phyloP scores from a whole-genome alignment of 2,888 invertebrate species.

The Phaedon cochleariae region DNA sequence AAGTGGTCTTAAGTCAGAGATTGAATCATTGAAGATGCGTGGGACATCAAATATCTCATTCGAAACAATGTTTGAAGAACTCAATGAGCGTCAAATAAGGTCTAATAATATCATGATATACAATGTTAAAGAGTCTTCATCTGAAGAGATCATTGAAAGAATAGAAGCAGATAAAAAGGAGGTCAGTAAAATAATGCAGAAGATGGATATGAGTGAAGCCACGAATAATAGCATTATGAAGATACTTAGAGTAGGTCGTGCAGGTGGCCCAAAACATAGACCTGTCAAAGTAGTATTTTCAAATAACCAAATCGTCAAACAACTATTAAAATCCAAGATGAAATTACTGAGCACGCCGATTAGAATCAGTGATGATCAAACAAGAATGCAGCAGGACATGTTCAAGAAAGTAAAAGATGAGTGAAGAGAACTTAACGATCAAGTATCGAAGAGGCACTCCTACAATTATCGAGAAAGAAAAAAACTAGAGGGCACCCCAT shows the following conservation, averaged over 20 bases:
- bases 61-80: background rate
- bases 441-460: background rate
- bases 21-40: background rate
- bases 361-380: conserved; percentile 9
- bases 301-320: background rate
- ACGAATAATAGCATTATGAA: background rate
- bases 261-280: background rate
- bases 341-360: background rate
- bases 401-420: background rate
- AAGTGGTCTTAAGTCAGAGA: background rate
- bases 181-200: background rate
- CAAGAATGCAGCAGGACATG: background rate
- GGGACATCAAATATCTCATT: background rate
- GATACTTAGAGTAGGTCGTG: background rate
- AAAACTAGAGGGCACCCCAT: background rate
- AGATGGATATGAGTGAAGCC: background rate
- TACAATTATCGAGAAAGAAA: background rate
- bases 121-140: background rate
- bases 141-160: background rate
- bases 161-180: background rate
- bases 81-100: background rate
- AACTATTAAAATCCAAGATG: background rate
- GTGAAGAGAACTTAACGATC: background rate
- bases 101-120: background rate
- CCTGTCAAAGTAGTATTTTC: background rate